These are phyloP conservation scores for Cephalotes varians DNA, from an alignment of 2,888 invertebrate species.

Conservation along the genomic window DNA sequence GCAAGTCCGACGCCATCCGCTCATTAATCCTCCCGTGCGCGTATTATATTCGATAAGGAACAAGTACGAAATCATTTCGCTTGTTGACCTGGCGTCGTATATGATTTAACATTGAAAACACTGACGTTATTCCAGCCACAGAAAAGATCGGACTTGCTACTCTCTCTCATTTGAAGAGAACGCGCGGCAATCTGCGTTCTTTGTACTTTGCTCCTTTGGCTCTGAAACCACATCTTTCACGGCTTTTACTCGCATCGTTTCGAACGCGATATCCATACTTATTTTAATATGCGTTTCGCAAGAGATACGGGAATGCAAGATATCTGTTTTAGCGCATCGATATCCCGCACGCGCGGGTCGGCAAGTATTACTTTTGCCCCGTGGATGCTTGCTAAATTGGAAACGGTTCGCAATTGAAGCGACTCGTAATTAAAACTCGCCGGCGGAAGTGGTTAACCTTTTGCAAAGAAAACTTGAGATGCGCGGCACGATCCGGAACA, in stretches of 20 bases:
- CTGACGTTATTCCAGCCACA: neutral
- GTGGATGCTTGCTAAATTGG: conserved; percentile 48
- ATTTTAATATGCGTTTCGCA: neutral
- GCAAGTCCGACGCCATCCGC: neutral
- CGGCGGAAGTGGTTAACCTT: conserved; percentile 51
- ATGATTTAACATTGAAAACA: neutral
- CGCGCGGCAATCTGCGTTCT: neutral
- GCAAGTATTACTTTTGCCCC: conserved; percentile 22
- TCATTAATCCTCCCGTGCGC: conserved; percentile 17
- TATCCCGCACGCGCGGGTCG: neutral
- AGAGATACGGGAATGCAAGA: neutral
- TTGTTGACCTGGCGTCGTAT: neutral
- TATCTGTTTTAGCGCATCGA: conserved; percentile 18
- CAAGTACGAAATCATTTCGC: neutral
- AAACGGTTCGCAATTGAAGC: conserved; percentile 46
- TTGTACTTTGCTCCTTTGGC: neutral
- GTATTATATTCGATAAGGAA: conserved; percentile 20
- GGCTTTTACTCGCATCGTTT: conserved; percentile 5
- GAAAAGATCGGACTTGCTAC: neutral
- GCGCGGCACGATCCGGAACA: conserved; percentile 44
- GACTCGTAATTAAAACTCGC: conserved; percentile 50
- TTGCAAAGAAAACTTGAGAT: conserved; percentile 53
- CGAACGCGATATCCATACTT: neutral
- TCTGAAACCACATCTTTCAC: neutral
- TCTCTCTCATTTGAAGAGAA: neutral